These are phyloP conservation scores for Catharus minimus DNA, from an alignment of 2,113 vertebrate species.

Conservation along the genomic window DNA sequence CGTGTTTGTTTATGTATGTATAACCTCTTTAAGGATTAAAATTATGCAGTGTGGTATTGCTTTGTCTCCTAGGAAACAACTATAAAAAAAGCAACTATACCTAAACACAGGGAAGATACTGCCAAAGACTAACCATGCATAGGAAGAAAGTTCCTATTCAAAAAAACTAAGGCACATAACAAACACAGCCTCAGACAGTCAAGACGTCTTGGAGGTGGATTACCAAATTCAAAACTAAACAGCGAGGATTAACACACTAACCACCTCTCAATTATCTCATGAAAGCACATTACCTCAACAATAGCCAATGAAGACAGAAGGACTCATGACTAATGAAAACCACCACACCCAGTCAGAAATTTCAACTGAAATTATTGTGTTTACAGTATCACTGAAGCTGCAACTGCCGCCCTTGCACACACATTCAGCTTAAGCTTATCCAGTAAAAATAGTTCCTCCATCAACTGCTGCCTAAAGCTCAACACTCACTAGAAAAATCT, in stretches of 20 bases:
- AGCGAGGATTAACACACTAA: constrained; percentile 2
- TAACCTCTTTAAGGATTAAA: constrained; percentile 2
- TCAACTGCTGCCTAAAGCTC: background rate
- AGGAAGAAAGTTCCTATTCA: background rate
- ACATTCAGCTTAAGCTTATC: background rate
- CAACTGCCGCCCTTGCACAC: background rate
- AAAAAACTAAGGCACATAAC: background rate
- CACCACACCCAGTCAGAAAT: constrained; percentile 12
- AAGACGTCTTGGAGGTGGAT: background rate
- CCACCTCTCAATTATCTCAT: background rate
- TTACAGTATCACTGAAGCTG: background rate
- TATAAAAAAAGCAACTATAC: background rate
- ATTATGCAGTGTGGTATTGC: background rate
- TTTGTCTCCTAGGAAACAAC: constrained; percentile 21
- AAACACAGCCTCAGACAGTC: background rate
- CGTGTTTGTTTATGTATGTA: background rate
- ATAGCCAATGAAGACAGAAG: background rate
- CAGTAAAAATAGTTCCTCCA: background rate
- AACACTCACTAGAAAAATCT: background rate
- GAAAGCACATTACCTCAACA: background rate
- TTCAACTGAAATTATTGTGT: background rate
- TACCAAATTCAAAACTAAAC: constrained; percentile 6
- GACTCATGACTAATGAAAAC: background rate
- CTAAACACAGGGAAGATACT: background rate
- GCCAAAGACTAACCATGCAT: background rate